A percentile compares a stretch with the other conserved stretches of the same genome.
phyloP scores from a whole-genome alignment of 37 sponge, comb jelly and placozoan species.

The Oopsacas minuta region DNA sequence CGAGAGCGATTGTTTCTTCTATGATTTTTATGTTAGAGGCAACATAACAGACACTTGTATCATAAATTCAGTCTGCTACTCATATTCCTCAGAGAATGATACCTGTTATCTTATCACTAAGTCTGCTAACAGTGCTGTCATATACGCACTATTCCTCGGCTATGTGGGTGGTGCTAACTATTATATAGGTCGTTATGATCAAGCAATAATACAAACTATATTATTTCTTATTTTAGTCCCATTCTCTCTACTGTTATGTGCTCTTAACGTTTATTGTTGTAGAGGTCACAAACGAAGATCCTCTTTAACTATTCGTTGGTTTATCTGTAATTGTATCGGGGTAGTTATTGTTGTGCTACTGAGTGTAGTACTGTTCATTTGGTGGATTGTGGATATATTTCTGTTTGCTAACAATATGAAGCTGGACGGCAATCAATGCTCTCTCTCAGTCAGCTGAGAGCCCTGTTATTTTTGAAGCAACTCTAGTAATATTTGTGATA shows the following conservation, averaged over 20 bases:
- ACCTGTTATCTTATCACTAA: not conserved
- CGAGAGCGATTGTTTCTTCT: not conserved
- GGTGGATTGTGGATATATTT: not conserved
- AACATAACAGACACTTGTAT: not conserved
- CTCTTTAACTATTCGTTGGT: not conserved
- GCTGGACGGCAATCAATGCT: not conserved
- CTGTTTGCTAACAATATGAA: not conserved
- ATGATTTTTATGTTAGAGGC: not conserved
- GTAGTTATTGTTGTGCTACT: not conserved
- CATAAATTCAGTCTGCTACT: not conserved
- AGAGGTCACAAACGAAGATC: not conserved
- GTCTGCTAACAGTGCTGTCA: not conserved
- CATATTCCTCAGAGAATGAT: not conserved
- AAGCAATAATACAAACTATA: not conserved
- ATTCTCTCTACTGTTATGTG: not conserved
- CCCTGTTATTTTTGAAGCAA: no score
- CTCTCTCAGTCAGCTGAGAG: not conserved
- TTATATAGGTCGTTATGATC: not conserved
- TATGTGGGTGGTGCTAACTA: not conserved
- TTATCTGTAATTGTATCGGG: not conserved
- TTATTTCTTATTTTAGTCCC: not conserved
- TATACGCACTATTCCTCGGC: not conserved
- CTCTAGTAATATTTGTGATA: no score
- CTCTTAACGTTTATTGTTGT: not conserved
- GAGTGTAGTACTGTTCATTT: not conserved